Base-by-base conservation (phyloP, 2,113 vertebrate species). In the Uria lomvia region DNA sequence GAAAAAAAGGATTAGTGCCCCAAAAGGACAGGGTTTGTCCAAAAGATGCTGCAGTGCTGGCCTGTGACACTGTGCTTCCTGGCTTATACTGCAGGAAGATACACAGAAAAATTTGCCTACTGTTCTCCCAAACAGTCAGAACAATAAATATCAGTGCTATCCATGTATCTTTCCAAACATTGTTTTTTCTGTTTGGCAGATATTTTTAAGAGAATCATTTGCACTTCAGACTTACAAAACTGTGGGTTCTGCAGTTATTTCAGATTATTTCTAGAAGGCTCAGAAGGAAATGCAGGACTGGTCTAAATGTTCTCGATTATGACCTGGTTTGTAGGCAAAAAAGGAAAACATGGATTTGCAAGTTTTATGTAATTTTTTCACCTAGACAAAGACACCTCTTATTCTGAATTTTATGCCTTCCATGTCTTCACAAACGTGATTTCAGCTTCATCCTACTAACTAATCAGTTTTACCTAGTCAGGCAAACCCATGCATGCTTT, bases 41-140 rank as follows among this genome's bases (percentile, higher is more conserved):
- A 16, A 56, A 78, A 53, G 17, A 38, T 1, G 0, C 3, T 0
- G 0, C 5, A 24, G 22, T 85, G 17, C 23, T 63, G 14, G 27
- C 27, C 27, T 27, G 2, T 56, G 12, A 66, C 9, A 43, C 15
- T 68, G 15, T 36, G 7, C 6, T 81, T 79, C n/a, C 20, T 86
- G 42, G 1, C 5, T 88, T 63, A 30, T 47, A 24, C 2, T 73
- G 13, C 19, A 49, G 6, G 15, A 75, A 82, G 22, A 21, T 19
- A 12, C 9, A n/a, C 2, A 71, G 47, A 2, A n/a, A 92, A 47
- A 79, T 53, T 70, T 88, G 3, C 9, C 26, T 32, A 17, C 18
- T 38, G 4, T 62, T 88, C 2, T 71, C 22, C 16, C 14, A 43
- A 5, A 47, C 8, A 65, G 8, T 43, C 11, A 30, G 15, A 42